Conservation (phyloP, 2,113 vertebrate genomes). For the Erinaceus europaeus region DNA sequence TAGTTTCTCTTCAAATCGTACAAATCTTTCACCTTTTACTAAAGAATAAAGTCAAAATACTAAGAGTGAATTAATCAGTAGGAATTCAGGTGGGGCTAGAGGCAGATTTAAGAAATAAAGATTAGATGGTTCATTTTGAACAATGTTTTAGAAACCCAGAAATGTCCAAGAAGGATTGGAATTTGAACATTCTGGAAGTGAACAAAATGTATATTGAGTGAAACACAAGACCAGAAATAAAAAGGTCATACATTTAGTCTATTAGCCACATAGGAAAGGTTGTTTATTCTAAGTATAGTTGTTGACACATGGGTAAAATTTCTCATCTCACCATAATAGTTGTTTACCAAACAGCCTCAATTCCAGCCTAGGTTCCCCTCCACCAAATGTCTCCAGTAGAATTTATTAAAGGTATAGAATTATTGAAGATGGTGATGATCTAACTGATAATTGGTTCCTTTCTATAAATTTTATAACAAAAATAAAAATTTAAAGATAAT, state of each 20-base stretch:
- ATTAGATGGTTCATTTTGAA: not conserved
- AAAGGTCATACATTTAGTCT: not conserved
- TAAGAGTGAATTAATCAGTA: not conserved
- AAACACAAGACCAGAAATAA: not conserved
- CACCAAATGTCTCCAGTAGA: not conserved
- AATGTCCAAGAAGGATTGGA: not conserved
- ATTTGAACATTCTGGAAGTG: not conserved
- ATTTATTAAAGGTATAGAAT: not conserved
- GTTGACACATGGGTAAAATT: too few species aligned
- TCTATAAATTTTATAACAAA: not conserved
- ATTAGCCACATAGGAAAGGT: not conserved
- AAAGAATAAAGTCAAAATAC: not conserved
- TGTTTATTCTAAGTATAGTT: too few species aligned
- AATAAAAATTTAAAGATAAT: not conserved
- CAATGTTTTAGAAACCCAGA: not conserved
- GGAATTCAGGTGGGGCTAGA: not conserved
- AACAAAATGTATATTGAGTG: not conserved
- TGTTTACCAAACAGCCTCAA: too few species aligned
- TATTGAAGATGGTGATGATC: not conserved
- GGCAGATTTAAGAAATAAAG: not conserved
- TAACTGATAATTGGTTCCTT: not conserved
- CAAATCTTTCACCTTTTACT: not conserved
- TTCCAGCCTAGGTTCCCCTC: not conserved
- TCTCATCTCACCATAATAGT: too few species aligned
- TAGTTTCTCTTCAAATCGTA: too few species aligned